Evolutionary conservation across 2,888 invertebrate species (phyloP).

Genomic region (Ashinkailepas kermadecensis): DNA sequence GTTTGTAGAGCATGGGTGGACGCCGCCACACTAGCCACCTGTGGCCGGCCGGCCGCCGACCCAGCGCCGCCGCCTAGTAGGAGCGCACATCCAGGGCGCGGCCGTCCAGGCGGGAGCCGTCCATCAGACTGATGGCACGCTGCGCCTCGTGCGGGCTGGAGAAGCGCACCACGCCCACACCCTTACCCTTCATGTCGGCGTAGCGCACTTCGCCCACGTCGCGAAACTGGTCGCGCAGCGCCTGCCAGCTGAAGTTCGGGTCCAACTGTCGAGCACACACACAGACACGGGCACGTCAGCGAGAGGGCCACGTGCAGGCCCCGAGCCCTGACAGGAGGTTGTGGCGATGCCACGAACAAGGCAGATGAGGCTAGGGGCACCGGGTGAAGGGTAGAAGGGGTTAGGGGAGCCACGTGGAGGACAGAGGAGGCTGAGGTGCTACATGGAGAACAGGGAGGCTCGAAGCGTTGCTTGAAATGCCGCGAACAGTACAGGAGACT

Average conservation of each 20-base stretch:
- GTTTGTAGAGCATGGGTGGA: too few species aligned
- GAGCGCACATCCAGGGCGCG: slow-evolving; percentile 79
- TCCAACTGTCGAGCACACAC: slow-evolving; percentile 60
- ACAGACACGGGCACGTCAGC: neutral
- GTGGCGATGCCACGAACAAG: too few species aligned
- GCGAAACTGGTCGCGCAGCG: slow-evolving; percentile 82
- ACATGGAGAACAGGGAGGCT: too few species aligned
- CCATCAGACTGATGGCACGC: slow-evolving; percentile 84
- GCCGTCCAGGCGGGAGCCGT: slow-evolving; percentile 82
- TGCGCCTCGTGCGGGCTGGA: slow-evolving; percentile 82
- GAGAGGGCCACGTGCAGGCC: neutral
- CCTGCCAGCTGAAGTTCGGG: slow-evolving; percentile 83
- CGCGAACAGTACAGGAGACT: too few species aligned
- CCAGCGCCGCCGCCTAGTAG: slow-evolving; percentile 46
- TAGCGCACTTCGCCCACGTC: slow-evolving; percentile 90
- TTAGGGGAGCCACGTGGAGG: too few species aligned
- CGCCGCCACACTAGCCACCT: too few species aligned
- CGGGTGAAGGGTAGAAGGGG: too few species aligned
- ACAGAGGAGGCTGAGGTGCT: too few species aligned
- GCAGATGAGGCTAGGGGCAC: too few species aligned
- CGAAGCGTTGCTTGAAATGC: too few species aligned
- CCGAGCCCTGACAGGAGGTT: too few species aligned
- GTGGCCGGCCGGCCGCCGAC: too few species aligned
- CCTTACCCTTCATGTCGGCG: slow-evolving; percentile 84
- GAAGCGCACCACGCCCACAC: slow-evolving; percentile 82